Percentiles rank a stretch among this genome's conserved stretches.
These are phyloP conservation scores for Eupeodes latifasciatus DNA, from an alignment of 2,888 invertebrate species.

Conservation along the genomic window DNA sequence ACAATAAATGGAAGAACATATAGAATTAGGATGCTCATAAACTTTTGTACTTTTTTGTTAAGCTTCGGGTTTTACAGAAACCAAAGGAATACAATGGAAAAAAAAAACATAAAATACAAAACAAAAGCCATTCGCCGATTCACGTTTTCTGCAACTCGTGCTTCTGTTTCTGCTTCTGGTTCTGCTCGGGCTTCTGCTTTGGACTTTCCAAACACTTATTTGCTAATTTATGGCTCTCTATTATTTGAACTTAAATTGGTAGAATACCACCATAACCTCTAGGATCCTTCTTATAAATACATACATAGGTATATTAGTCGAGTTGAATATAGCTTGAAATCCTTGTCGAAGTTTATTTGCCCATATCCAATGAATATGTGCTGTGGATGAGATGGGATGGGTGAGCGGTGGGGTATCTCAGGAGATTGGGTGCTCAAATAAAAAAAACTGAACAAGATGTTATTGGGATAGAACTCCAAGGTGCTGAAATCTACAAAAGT, in stretches of 20 bases:
- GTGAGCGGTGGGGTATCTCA: no score
- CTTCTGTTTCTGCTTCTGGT: constrained; percentile 7
- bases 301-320: no score
- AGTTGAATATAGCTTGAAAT: neutral
- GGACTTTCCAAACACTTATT: constrained; percentile 52
- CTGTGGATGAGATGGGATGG: no score
- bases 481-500: constrained; percentile 29
- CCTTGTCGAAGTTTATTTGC: constrained; percentile 38
- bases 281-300: neutral
- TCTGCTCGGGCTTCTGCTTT: constrained; percentile 24
- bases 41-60: neutral
- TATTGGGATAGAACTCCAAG: constrained; percentile 5
- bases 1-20: neutral
- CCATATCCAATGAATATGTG: neutral
- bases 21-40: constrained; percentile 22
- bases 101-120: neutral
- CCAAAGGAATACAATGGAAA: no score
- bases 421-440: neutral
- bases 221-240: constrained; percentile 69
- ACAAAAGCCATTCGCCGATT: constrained; percentile 32
- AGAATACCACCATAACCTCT: constrained; percentile 15
- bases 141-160: constrained; percentile 32
- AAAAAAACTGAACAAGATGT: constrained; percentile 4
- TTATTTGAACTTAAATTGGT: constrained; percentile 59
- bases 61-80: neutral